Evolutionary conservation across 92 coral and sea anemone genomes (phyloP), one percentile per base, ranked within the genome.

Genomic region (Hydrozoanthus gracilis): DNA sequence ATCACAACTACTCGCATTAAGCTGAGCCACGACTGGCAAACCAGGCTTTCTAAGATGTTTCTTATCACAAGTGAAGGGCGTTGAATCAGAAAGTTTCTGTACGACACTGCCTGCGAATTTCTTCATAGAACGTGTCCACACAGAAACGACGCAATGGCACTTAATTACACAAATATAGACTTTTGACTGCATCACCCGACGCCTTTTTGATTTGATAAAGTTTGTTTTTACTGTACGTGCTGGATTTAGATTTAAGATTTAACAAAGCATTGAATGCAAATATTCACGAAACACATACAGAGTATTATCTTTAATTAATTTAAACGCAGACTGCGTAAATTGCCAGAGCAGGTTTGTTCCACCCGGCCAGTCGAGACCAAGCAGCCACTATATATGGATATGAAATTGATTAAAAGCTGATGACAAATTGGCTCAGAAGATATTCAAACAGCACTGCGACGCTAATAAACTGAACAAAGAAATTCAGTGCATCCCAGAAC

Each of bases 231-330:
- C 69, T n/a, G 6, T 64, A 11, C 10, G 72, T 67, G 45, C 72
- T 45, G 15, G 39, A 27, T 27, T 27, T 27, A 27, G 54, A 44
- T 46, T 47, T 72, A 44, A 15, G 55, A 72, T 72, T 72, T 72
- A 72, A 44, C 77, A 46, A 72, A 44, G 77, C 27, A 44, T 14
- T 14, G 62, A 74, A 12, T 27, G 55, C 61, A 74, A 74, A 74
- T 44, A n/a, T 49, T 8, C 61, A 74, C 35, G 60, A 51, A 74
- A 49, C 39, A 70, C 49, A 70, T 9, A 70, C 2, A 70, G 49
- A 70, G 18, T 11, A 70, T 51, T 74, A 49, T 74, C 61, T 49
- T n/a, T 48, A 74, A 50, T 49, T 48, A 74, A 48, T 49, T 49
- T 49, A 74, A 49, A 8, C 79, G 17, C 44, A 51, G 12, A 74